Conservation (phyloP, 2,113 vertebrate genomes). For the Petroica traversi region DNA sequence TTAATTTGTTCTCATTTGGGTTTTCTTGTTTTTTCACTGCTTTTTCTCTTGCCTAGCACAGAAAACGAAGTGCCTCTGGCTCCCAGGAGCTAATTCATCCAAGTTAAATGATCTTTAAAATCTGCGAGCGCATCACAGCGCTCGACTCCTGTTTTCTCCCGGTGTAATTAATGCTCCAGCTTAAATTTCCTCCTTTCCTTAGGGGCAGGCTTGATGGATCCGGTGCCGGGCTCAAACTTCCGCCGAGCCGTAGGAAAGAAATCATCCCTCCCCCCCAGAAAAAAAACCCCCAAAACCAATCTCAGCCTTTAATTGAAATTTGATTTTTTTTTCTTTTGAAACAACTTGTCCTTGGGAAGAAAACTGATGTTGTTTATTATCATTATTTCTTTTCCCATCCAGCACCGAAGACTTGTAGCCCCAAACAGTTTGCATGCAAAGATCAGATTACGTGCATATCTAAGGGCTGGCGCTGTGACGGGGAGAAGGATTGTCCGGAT, state of each 20-base stretch:
- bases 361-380: conserved; percentile 37
- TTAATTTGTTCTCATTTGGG: conserved; percentile 4
- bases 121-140: conserved; percentile 17
- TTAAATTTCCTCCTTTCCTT: conserved; percentile 50
- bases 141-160: conserved; percentile 8
- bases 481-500: conserved; percentile 96
- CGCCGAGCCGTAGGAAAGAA: neutral
- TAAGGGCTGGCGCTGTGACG: conserved; percentile 96
- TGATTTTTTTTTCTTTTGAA: neutral
- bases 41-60: neutral
- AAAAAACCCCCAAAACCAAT: neutral
- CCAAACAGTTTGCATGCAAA: conserved; percentile 96
- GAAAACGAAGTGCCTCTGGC: conserved; percentile 7
- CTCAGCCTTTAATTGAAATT: neutral
- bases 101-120: conserved; percentile 64
- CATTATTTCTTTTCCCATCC: conserved; percentile 22
- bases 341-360: conserved; percentile 12
- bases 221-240: neutral
- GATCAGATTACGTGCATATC: conserved; percentile 97
- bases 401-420: conserved; percentile 94
- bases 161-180: conserved; percentile 53
- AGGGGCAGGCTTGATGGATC: conserved; percentile 41
- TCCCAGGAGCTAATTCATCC: conserved; percentile 54
- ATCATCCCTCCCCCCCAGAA: neutral
- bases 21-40: neutral